Base-by-base conservation (phyloP, 2,113 vertebrate genomes). In the Machaerirhynchus nigripectus region DNA sequence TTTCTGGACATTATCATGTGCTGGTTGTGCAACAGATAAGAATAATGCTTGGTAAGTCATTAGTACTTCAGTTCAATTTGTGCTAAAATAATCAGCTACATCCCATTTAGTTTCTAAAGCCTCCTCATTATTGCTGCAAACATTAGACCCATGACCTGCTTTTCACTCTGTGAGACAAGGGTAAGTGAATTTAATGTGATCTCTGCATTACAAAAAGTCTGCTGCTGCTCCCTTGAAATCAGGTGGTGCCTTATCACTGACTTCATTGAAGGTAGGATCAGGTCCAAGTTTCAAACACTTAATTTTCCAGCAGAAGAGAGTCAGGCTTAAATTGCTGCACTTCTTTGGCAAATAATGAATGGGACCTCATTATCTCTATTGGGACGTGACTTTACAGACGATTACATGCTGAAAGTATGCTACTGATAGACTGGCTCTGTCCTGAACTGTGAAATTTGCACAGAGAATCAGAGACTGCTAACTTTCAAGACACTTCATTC, bases 51-150 rank as follows among this genome's bases (percentile, higher is more conserved):
- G 80, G 71, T 90, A 95, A 97, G 69, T 94, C 94, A 92, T 96
- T 96, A 97, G 95, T 90, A 88, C 88, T 92, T 76, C 92, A 84
- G 94, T 84, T 96, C 84, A 91, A 85, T 95, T 96, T 96, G 88
- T 94, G 86, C 84, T 96, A 94, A 97, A 97, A 97, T 90, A 88
- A 96, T 96, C 94, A 95, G 93, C 81, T 90, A 90, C 94, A 95
- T 97, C 92, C 90, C 93, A 93, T 78, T 96, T 94, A 95, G 78
- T 85, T 88, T 93, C 91, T 95, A 92, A 96, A 90, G 87, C 77
- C 84, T 93, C 33, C 77, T 95, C 89, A 95, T 96, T 93, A 94
- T 89, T 94, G 87, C 69, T 94, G 93, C 93, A 96, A 95, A 84
- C 91, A 93, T 85, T 78, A 93, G 84, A 85, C 53, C 76, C 93